Evolutionary conservation across 1,140 invertebrate genomes (phyloP), one percentile per base, ranked within the genome.

Genomic region (Philotrypesis tridentata): DNA sequence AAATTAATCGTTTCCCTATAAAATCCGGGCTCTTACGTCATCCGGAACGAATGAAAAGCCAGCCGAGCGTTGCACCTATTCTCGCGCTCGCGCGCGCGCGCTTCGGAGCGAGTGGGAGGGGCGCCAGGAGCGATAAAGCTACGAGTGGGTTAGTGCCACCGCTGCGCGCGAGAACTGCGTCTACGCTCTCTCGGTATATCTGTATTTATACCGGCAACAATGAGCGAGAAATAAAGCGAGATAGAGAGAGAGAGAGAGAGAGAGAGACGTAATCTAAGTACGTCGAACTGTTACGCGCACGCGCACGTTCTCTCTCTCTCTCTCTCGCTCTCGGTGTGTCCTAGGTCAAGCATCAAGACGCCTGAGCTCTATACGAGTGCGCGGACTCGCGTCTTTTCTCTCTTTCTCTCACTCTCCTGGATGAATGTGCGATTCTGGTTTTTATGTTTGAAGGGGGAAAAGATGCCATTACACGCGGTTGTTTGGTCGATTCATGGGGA

Each of bases 301-400:
- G n/a, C n/a, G n/a, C n/a, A n/a, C n/a, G n/a, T n/a, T n/a, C n/a
- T n/a, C n/a, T n/a, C n/a, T n/a, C n/a, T n/a, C n/a, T n/a, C n/a
- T n/a, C n/a, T n/a, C n/a, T n/a, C n/a, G n/a, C n/a, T n/a, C 67
- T 9, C 27, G 27, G 73, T 84, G 83, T 87, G 79, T 78, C 87
- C 78, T 86, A 89, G 87, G 88, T 89, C 86, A 88, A 87, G 87
- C 89, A 85, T 89, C 87, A 86, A 85, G 84, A 84, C 80, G 84
- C 33, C n/a, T 33, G n/a, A 27, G n/a, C n/a, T n/a, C n/a, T n/a
- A n/a, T n/a, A n/a, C 5, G 23, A 27, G 12, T 21, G 75, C 63
- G 37, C 48, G 1, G 17, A 17, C 48, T 14, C 48, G 48, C n/a
- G 7, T 27, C 48, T 11, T 48, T 55, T 63, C 31, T 33, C 6